Evolutionary conservation across 2,113 vertebrate species (phyloP).

Genomic region (Phocoena sinus): DNA sequence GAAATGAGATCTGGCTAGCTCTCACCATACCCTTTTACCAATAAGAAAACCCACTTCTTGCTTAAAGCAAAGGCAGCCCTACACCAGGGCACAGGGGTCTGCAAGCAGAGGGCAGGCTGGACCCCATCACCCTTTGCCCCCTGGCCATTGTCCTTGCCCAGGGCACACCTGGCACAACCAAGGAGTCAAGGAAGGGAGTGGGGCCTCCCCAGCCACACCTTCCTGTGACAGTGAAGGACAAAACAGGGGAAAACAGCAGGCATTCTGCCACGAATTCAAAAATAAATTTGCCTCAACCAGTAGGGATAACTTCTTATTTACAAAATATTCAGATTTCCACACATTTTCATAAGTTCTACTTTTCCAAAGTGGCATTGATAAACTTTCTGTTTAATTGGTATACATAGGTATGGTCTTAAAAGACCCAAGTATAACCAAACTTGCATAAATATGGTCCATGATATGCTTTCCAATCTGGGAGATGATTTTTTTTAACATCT

Average conservation of each 20-base stretch:
- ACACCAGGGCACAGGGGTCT: rapidly evolving
- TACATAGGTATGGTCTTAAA: background rate
- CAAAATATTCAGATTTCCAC: background rate
- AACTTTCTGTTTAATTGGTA: background rate
- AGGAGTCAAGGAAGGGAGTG: rapidly evolving
- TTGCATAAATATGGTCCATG: background rate
- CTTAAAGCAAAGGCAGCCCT: background rate
- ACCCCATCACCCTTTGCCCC: rapidly evolving
- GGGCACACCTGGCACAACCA: rapidly evolving
- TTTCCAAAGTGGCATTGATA: background rate
- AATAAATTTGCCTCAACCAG: rapidly evolving
- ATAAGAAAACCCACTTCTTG: background rate
- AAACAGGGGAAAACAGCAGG: rapidly evolving
- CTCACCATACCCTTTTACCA: rapidly evolving
- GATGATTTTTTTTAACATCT: background rate
- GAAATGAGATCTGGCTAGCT: rapidly evolving
- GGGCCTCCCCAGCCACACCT: rapidly evolving
- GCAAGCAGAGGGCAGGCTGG: too few relatives aligned
- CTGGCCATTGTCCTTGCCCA: background rate
- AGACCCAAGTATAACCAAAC: background rate
- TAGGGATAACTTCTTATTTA: rapidly evolving
- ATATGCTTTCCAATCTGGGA: background rate
- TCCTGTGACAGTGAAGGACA: background rate
- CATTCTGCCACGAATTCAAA: rapidly evolving
- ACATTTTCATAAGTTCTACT: background rate